Evolutionary conservation across 2,113 vertebrate species (phyloP).

Genomic region (Lichenostomus cassidix): DNA sequence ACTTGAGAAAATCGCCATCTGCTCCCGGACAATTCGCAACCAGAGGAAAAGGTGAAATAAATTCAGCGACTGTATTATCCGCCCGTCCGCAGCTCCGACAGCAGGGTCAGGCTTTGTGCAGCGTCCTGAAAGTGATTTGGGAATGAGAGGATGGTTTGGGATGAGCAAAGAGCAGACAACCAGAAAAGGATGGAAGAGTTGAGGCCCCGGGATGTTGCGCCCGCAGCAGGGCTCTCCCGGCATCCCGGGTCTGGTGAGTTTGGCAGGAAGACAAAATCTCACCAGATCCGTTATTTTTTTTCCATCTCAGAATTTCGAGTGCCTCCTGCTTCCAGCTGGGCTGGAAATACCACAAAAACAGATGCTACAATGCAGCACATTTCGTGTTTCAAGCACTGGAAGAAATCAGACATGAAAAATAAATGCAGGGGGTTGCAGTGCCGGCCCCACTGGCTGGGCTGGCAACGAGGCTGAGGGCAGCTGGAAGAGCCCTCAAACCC

Average conservation of each 20-base stretch:
- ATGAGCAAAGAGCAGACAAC: not conserved
- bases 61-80: not conserved
- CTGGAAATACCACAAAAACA: constrained; percentile 49
- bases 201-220: not conserved
- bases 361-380: constrained; percentile 35
- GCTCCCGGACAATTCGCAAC: constrained; percentile 45
- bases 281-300: not conserved
- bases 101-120: constrained; percentile 9
- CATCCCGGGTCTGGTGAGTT: not conserved
- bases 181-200: not conserved
- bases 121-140: not conserved
- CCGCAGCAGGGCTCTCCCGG: not conserved
- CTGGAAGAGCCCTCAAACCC: not conserved
- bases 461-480: not conserved
- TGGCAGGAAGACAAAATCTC: constrained; percentile 3
- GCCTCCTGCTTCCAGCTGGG: constrained; percentile 61
- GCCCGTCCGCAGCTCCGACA: not conserved
- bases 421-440: not conserved
- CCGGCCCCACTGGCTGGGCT: not conserved
- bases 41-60: constrained; percentile 55
- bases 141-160: not conserved
- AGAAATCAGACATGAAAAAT: constrained; percentile 20
- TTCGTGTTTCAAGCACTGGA: not conserved
- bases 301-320: not conserved
- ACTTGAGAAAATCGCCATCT: constrained; percentile 68